Conservation (phyloP, 2,888 invertebrate genomes). For the Cecidostiba fungosa region DNA sequence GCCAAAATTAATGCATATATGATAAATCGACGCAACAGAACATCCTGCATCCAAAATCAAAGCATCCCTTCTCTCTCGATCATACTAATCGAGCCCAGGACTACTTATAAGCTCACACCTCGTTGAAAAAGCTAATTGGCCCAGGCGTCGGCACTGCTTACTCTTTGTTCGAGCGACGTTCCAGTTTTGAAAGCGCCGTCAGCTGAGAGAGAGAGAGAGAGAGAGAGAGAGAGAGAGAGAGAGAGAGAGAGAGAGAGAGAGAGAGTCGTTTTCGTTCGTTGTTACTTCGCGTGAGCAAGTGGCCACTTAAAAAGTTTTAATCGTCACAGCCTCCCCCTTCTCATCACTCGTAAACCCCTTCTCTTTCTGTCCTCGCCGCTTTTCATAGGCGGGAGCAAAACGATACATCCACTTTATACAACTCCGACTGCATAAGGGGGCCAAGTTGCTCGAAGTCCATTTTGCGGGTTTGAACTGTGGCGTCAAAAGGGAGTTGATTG, state of each 20-base stretch:
- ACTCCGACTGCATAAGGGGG: background rate
- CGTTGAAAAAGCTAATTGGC: constrained; percentile 14
- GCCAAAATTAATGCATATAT: background rate
- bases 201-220: background rate
- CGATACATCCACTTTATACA: constrained; percentile 24
- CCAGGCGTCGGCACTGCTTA: background rate
- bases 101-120: background rate
- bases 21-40: background rate
- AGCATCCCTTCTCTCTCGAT: background rate
- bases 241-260: background rate
- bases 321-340: constrained; percentile 66
- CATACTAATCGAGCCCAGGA: background rate
- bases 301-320: constrained; percentile 70
- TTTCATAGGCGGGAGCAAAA: background rate
- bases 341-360: constrained; percentile 66
- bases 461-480: background rate
- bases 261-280: constrained; percentile 33
- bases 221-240: background rate
- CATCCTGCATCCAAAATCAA: background rate
- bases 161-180: background rate
- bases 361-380: background rate
- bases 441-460: constrained; percentile 23
- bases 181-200: background rate
- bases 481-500: constrained; percentile 3
- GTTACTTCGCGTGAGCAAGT: constrained; percentile 37